A percentile compares a stretch with the other conserved stretches of the same genome.
phyloP scores from a whole-genome alignment of 2,888 invertebrate genomes.

The Noctuana brunneofusca region DNA sequence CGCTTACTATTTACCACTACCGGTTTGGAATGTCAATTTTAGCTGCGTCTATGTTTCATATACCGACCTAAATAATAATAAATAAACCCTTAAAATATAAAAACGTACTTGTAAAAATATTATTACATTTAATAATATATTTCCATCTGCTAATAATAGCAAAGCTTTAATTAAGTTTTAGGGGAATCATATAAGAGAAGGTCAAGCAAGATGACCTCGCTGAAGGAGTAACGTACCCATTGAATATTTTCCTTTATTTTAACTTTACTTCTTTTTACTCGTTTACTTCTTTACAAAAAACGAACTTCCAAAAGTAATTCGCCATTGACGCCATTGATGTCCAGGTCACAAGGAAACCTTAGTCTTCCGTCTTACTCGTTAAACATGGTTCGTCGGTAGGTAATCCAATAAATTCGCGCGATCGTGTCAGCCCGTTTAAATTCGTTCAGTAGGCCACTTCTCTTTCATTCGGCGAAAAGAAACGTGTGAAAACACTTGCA shows the following conservation, averaged over 20 bases:
- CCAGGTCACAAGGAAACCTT: conserved; percentile 28
- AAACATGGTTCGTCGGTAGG: conserved; percentile 15
- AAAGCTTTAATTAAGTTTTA: too few species aligned
- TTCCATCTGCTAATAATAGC: too few species aligned
- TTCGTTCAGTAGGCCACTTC: conserved; percentile 5
- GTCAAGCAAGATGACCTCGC: too few species aligned
- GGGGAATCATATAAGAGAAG: too few species aligned
- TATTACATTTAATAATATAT: too few species aligned
- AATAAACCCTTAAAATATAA: too few species aligned
- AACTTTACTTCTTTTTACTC: too few species aligned
- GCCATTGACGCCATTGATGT: conserved; percentile 4
- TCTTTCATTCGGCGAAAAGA: background rate
- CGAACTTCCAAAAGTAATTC: background rate
- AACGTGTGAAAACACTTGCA: background rate
- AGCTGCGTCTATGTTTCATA: conserved; percentile 1
- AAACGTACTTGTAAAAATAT: too few species aligned
- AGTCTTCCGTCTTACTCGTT: conserved; percentile 21
- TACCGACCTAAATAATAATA: too few species aligned
- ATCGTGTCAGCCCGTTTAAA: conserved; percentile 9
- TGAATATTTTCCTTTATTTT: too few species aligned
- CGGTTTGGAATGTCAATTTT: conserved; percentile 21
- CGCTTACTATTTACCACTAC: background rate
- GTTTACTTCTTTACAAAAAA: background rate
- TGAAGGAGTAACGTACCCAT: too few species aligned
- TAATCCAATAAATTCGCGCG: conserved; percentile 24